These are phyloP conservation scores for Mactra quadrangularis DNA, from an alignment of 1,140 invertebrate genomes.

Conservation along the genomic window DNA sequence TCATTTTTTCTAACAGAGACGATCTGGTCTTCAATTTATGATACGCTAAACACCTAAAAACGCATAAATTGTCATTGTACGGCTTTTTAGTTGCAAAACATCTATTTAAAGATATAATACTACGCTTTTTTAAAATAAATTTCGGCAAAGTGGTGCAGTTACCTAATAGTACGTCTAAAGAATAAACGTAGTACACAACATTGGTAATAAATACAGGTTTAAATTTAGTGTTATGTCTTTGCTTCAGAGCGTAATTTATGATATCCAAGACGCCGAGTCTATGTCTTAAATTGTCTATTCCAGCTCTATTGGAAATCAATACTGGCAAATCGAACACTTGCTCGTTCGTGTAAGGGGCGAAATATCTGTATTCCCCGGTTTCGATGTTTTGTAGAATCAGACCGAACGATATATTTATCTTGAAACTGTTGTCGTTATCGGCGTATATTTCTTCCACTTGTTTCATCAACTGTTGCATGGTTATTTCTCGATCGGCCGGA, in stretches of 20 bases:
- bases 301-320: not conserved
- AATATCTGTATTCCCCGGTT: slow-evolving; percentile 22
- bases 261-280: not conserved
- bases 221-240: slow-evolving; percentile 8
- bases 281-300: not conserved
- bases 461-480: not conserved
- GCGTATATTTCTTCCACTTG: slow-evolving; percentile 15
- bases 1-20: not conserved
- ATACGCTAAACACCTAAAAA: slow-evolving; percentile 12
- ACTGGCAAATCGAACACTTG: not conserved
- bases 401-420: slow-evolving; percentile 16
- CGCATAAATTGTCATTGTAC: not conserved
- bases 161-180: not conserved
- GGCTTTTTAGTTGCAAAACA: not conserved
- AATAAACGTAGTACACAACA: not conserved
- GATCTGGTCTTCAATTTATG: not conserved
- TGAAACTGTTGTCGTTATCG: not conserved
- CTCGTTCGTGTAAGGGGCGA: not conserved
- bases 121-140: not conserved
- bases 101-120: not conserved
- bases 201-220: slow-evolving; percentile 7
- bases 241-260: not conserved
- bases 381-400: not conserved
- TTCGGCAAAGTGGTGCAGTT: not conserved
- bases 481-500: not conserved